These are phyloP conservation scores for Bambusicola thoracicus DNA, from an alignment of 2,113 vertebrate genomes.

Conservation along the genomic window DNA sequence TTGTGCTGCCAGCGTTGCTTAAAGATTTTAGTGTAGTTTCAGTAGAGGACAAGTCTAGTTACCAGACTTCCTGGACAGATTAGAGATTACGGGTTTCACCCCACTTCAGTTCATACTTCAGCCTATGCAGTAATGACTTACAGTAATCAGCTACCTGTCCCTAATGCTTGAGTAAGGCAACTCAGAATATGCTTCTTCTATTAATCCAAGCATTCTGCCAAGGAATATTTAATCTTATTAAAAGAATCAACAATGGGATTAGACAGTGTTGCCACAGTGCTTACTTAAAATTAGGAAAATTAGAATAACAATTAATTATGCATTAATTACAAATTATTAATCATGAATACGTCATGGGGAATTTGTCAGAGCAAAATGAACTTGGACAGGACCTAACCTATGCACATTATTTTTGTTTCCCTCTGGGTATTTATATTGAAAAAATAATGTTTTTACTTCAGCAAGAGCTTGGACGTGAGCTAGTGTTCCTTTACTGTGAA, in stretches of 20 bases:
- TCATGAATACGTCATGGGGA: not conserved
- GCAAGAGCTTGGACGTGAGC: not conserved
- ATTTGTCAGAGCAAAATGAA: not conserved
- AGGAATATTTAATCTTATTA: not conserved
- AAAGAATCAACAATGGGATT: not conserved
- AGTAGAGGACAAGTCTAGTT: conserved; percentile 2
- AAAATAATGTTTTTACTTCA: not conserved
- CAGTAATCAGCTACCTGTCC: not conserved
- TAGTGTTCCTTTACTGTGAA: not conserved
- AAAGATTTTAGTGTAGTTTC: not conserved
- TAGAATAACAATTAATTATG: not conserved
- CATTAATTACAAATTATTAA: not conserved
- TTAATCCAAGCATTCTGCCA: not conserved
- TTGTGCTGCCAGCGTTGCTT: conserved; percentile 25
- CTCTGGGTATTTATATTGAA: not conserved
- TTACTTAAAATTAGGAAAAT: conserved; percentile 16
- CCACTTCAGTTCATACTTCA: not conserved
- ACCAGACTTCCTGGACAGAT: not conserved
- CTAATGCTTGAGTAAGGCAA: not conserved
- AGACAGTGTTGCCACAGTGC: not conserved
- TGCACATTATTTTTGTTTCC: not conserved
- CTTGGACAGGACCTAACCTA: not conserved
- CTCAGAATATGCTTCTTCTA: not conserved
- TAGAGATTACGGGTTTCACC: not conserved
- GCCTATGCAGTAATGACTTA: not conserved